These are phyloP conservation scores for Pseudomyrmex flavicornis DNA, from an alignment of 1,140 invertebrate species.

Conservation along the genomic window DNA sequence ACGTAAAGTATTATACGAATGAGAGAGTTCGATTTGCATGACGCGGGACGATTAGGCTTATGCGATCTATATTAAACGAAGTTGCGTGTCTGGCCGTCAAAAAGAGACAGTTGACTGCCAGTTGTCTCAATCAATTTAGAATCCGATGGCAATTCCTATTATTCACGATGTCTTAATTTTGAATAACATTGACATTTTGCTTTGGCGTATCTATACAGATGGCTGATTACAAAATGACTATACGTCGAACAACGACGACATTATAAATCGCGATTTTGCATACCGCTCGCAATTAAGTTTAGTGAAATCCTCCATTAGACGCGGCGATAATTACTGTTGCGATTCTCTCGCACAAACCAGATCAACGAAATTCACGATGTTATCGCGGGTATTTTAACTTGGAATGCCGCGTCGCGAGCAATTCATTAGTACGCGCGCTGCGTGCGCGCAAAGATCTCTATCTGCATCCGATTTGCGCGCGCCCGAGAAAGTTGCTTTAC, in stretches of 20 bases:
- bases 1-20: constrained; percentile 32
- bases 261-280: too few relatives aligned
- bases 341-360: background rate
- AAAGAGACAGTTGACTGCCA: background rate
- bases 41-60: constrained; percentile 17
- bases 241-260: background rate
- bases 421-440: constrained; percentile 44
- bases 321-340: background rate
- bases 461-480: constrained; percentile 44
- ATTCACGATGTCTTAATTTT: constrained; percentile 2
- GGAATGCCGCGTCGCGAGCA: background rate
- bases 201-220: too few relatives aligned
- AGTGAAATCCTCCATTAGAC: background rate
- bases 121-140: background rate
- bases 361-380: constrained; percentile 38
- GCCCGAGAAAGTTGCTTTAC: constrained; percentile 54
- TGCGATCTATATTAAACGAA: background rate
- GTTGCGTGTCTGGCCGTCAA: background rate
- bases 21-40: constrained; percentile 28
- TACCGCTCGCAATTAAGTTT: background rate
- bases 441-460: constrained; percentile 39
- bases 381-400: constrained; percentile 20
- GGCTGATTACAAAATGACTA: too few relatives aligned
- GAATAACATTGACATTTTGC: background rate
- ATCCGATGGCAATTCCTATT: background rate